A percentile compares a stretch with the other conserved stretches of the same genome.
These are phyloP conservation scores for Aphelinus atriplicis DNA, from an alignment of 1,140 invertebrate genomes.

Conservation along the genomic window DNA sequence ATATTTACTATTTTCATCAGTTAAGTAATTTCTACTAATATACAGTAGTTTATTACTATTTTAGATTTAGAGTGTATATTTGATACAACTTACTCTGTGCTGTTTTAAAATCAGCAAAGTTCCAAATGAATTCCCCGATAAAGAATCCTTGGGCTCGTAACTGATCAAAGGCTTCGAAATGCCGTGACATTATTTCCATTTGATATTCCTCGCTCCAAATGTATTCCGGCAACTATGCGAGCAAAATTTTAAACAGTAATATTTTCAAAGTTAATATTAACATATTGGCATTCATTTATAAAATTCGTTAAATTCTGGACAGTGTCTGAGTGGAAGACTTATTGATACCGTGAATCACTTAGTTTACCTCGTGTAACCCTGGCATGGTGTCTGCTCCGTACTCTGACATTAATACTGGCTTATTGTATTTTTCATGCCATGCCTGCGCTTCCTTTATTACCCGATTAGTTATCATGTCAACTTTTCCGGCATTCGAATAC, in stretches of 20 bases:
- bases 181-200: slow-evolving; percentile 80
- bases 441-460: slow-evolving; percentile 80
- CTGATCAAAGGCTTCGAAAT: slow-evolving; percentile 91
- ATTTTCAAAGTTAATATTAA: too few relatives aligned
- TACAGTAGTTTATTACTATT: too few relatives aligned
- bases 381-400: slow-evolving; percentile 94
- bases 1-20: too few relatives aligned
- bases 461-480: slow-evolving; percentile 78
- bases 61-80: too few relatives aligned
- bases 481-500: slow-evolving; percentile 86
- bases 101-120: slow-evolving; percentile 91
- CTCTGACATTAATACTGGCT: slow-evolving; percentile 93
- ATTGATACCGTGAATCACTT: too few relatives aligned
- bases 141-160: slow-evolving; percentile 83
- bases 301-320: neutral
- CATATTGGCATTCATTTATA: neutral
- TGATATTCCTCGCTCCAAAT: slow-evolving; percentile 97
- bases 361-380: slow-evolving; percentile 77
- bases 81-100: slow-evolving; percentile 71
- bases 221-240: slow-evolving; percentile 78
- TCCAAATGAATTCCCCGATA: slow-evolving; percentile 98
- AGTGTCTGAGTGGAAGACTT: too few relatives aligned
- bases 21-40: too few relatives aligned
- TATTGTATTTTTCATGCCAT: slow-evolving; percentile 86
- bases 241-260: neutral